A percentile compares a stretch with the other conserved stretches of the same genome.
phyloP scores from a whole-genome alignment of 2,888 invertebrate genomes.

The Tyria jacobaeae region DNA sequence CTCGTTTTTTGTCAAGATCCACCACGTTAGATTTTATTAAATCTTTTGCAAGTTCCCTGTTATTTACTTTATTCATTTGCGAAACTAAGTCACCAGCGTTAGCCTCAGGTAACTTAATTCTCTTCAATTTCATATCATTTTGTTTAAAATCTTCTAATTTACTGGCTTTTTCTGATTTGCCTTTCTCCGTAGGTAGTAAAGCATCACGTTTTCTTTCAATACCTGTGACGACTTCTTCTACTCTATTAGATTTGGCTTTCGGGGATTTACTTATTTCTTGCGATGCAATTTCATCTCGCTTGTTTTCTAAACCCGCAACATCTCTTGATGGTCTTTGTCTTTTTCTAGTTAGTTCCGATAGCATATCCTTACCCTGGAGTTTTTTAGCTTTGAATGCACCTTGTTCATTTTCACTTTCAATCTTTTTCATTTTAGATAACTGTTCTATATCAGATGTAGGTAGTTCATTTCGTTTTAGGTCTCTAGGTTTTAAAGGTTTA shows the following conservation, averaged over 20 bases:
- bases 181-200: neutral
- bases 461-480: neutral
- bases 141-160: neutral
- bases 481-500: neutral
- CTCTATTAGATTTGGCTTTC: neutral
- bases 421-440: constrained; percentile 1
- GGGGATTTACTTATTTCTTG: neutral
- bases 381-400: neutral
- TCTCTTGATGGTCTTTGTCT: neutral
- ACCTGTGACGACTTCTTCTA: neutral
- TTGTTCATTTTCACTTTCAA: neutral
- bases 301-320: neutral
- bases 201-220: neutral
- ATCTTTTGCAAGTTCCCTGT: neutral
- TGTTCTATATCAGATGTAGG: neutral
- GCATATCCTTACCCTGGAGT: neutral
- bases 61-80: constrained; percentile 1
- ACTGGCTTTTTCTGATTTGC: neutral
- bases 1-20: too few species aligned
- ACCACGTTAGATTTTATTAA: neutral
- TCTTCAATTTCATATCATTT: constrained; percentile 2
- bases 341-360: neutral
- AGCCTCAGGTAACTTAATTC: neutral
- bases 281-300: neutral
- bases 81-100: neutral